phyloP scores from a whole-genome alignment of 2,113 vertebrate species.

The Leuciscus idus region DNA sequence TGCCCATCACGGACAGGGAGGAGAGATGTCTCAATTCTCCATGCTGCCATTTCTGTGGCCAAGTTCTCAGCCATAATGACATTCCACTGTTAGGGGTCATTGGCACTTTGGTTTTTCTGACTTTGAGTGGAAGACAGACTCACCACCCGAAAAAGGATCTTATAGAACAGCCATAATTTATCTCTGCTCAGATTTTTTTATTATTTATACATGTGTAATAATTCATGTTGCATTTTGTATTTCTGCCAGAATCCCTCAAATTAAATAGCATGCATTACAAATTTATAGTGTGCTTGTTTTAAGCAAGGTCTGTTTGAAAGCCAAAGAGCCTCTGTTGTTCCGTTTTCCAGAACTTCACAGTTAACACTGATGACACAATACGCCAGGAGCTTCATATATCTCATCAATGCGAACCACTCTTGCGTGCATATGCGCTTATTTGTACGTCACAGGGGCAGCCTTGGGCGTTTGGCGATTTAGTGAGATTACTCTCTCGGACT shows the following conservation, averaged over 20 bases:
- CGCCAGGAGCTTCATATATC: background rate
- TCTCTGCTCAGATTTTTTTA: background rate
- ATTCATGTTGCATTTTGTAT: constrained; percentile 7
- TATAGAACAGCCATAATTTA: background rate
- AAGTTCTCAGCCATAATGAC: constrained; percentile 55
- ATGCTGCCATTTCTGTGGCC: constrained; percentile 47
- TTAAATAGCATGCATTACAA: constrained; percentile 10
- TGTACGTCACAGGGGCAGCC: constrained; percentile 12
- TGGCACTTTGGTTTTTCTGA: constrained; percentile 56
- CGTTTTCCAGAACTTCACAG: constrained; percentile 7
- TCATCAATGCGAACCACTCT: background rate
- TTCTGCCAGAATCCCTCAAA: constrained; percentile 7
- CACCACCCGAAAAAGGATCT: constrained; percentile 15
- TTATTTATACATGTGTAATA: constrained; percentile 30
- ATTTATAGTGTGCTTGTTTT: constrained; percentile 11
- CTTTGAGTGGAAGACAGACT: constrained; percentile 39
- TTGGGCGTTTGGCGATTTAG: constrained; percentile 13
- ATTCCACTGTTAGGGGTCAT: constrained; percentile 61
- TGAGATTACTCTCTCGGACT: constrained; percentile 27
- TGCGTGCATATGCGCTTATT: background rate
- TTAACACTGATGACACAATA: constrained; percentile 29
- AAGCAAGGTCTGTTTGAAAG: constrained; percentile 31
- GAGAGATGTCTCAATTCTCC: constrained; percentile 36
- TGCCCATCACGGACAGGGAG: constrained; percentile 49
- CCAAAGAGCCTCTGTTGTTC: background rate